phyloP scores from a whole-genome alignment of 1,140 invertebrate species.

The Drosophila subpulchrella region DNA sequence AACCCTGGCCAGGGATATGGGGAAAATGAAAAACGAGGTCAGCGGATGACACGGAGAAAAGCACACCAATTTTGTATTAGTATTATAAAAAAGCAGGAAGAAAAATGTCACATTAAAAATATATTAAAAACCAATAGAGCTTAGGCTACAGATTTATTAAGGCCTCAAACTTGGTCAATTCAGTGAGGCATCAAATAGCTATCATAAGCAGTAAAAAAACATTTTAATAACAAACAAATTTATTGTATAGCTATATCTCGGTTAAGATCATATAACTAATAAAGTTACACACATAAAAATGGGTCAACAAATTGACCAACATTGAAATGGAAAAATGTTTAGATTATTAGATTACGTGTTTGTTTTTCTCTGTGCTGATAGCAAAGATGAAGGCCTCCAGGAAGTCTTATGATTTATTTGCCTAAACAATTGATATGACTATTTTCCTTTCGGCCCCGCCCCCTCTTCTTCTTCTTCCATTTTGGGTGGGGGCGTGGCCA shows the following conservation, averaged over 20 bases:
- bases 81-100: no score
- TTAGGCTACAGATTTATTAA: no score
- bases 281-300: neutral
- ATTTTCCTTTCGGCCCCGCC: neutral
- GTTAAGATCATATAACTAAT: no score
- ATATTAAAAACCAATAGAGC: no score
- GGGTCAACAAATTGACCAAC: neutral
- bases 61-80: neutral
- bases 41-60: slow-evolving; percentile 5
- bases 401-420: slow-evolving; percentile 77
- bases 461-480: neutral
- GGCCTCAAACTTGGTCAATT: no score
- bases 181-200: no score
- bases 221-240: no score
- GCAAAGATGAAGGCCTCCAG: slow-evolving; percentile 15
- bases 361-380: neutral
- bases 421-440: slow-evolving; percentile 63
- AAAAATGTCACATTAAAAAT: no score
- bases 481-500: slow-evolving; percentile 17
- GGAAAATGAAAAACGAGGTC: slow-evolving; percentile 18
- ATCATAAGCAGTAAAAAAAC: no score
- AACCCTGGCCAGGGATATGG: slow-evolving; percentile 18
- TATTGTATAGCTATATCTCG: no score
- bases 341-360: neutral
- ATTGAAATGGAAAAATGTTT: neutral